These are phyloP conservation scores for Phocides pigmalion DNA, from an alignment of 1,140 invertebrate species.

Conservation along the genomic window DNA sequence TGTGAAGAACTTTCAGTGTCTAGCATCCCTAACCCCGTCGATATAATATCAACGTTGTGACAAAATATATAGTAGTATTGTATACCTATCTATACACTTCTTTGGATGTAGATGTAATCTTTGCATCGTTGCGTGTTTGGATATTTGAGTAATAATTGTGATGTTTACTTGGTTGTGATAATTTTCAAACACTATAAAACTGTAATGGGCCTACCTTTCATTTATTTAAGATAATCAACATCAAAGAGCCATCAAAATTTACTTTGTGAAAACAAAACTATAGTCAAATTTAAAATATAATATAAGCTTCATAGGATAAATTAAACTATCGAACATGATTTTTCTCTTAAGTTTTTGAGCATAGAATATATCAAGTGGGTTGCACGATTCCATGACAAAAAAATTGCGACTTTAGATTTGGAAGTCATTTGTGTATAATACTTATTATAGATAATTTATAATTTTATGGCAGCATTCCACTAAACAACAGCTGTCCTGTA, in stretches of 20 bases:
- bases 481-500: not conserved
- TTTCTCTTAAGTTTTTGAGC: not conserved
- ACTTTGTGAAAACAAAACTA: too few relatives aligned
- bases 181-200: too few relatives aligned
- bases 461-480: too few relatives aligned
- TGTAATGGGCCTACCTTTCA: too few relatives aligned
- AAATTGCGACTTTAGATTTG: not conserved
- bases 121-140: slow-evolving; percentile 5
- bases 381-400: slow-evolving; percentile 3
- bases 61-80: not conserved
- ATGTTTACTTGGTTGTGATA: too few relatives aligned
- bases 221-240: too few relatives aligned
- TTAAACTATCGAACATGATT: not conserved
- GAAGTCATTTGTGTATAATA: too few relatives aligned
- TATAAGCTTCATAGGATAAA: too few relatives aligned
- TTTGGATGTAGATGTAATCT: slow-evolving; percentile 3
- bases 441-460: too few relatives aligned
- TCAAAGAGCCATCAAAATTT: too few relatives aligned
- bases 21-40: not conserved
- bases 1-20: not conserved
- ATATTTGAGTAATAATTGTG: too few relatives aligned
- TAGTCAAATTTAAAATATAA: too few relatives aligned
- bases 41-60: slow-evolving; percentile 6
- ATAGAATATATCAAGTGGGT: not conserved
- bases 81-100: slow-evolving; percentile 14